Conservation (phyloP, 64 coral and sea anemone species). For the Montipora cactus region DNA sequence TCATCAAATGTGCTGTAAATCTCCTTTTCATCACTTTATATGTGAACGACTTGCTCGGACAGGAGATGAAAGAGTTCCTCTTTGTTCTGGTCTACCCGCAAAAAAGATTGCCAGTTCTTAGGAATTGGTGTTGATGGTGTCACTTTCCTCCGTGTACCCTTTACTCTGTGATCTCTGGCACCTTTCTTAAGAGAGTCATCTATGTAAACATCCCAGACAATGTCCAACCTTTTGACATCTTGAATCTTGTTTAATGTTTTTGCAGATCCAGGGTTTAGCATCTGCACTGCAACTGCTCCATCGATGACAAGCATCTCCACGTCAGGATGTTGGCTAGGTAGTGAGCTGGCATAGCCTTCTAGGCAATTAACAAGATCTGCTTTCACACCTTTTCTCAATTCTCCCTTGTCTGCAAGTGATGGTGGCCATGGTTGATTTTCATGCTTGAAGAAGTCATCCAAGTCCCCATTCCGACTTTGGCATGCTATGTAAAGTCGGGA, state of each 20-base stretch:
- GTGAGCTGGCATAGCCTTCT: not conserved
- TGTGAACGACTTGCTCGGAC: not conserved
- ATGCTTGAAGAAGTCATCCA: not conserved
- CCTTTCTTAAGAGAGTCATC: not conserved
- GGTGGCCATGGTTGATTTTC: not conserved
- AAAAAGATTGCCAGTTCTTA: not conserved
- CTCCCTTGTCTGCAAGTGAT: constrained; percentile 38
- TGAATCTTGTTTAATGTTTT: not conserved
- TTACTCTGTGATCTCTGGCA: not conserved
- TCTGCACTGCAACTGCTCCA: constrained; percentile 14
- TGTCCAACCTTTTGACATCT: not conserved
- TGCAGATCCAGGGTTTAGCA: constrained; percentile 44
- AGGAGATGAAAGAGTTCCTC: not conserved
- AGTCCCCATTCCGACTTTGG: not conserved
- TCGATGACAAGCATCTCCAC: constrained; percentile 30
- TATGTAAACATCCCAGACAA: not conserved
- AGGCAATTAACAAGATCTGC: constrained; percentile 34
- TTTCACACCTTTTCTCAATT: constrained; percentile 24
- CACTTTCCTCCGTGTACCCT: not conserved
- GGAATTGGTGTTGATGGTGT: not conserved
- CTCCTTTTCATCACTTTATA: constrained; percentile 8
- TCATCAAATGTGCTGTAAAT: not conserved
- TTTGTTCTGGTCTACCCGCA: not conserved
- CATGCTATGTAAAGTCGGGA: not conserved
- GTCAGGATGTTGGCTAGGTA: constrained; percentile 7